These are phyloP conservation scores for Apodemus speciosus DNA, from an alignment of 2,113 vertebrate species.

Conservation along the genomic window DNA sequence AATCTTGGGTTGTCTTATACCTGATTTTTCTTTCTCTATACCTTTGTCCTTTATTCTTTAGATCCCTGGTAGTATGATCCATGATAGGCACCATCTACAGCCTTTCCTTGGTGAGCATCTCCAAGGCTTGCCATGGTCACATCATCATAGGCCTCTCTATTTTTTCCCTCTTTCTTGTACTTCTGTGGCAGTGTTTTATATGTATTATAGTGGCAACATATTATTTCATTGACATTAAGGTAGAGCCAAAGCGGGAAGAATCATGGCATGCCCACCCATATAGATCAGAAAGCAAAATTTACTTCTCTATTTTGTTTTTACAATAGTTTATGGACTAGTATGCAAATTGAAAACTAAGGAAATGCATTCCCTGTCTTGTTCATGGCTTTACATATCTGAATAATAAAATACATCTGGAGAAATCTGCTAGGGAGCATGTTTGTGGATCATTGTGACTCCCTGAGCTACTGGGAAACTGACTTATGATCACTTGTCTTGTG, in stretches of 20 bases:
- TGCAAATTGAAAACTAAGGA: constrained; percentile 53
- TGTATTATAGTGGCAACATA: neutral
- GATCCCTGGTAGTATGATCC: neutral
- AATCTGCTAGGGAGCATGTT: constrained; percentile 35
- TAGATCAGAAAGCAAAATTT: constrained; percentile 14
- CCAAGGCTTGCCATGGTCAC: neutral
- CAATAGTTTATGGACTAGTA: neutral
- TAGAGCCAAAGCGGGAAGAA: constrained; percentile 12
- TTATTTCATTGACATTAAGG: constrained; percentile 26
- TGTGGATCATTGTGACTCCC: constrained; percentile 21
- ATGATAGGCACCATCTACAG: neutral
- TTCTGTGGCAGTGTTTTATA: neutral
- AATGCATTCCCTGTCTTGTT: constrained; percentile 51
- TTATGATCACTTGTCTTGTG: constrained; percentile 20
- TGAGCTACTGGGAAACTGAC: constrained; percentile 36
- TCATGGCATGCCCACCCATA: neutral
- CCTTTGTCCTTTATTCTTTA: constrained; percentile 12
- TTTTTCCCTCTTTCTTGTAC: neutral
- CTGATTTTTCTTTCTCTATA: neutral
- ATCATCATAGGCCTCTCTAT: neutral
- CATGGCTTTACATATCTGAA: constrained; percentile 46
- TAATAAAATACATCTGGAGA: constrained; percentile 23
- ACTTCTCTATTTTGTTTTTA: neutral
- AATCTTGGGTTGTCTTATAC: constrained; percentile 1
- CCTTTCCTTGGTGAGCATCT: constrained; percentile 13